Percentiles rank a stretch among this genome's conserved stretches.
phyloP scores from a whole-genome alignment of 2,797 vertebrate species.

The Cheirogaleus major region DNA sequence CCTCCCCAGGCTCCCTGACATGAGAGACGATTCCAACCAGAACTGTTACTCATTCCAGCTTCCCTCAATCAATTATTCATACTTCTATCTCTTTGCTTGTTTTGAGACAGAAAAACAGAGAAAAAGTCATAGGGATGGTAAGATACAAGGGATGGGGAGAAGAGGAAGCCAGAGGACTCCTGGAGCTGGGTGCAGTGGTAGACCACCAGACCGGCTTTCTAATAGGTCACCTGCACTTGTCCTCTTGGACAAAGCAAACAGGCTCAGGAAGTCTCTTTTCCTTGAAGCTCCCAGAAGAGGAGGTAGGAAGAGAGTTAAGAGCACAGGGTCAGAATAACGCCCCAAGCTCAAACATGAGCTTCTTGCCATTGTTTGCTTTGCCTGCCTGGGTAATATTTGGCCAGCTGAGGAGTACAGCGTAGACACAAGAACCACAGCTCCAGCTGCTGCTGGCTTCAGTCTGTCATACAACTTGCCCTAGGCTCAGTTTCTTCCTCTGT shows the following conservation, averaged over 20 bases:
- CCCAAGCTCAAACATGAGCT: neutral
- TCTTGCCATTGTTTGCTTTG: neutral
- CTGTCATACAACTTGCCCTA: neutral
- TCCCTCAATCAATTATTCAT: conserved; percentile 84
- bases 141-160: conserved; percentile 67
- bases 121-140: conserved; percentile 60
- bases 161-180: conserved; percentile 49
- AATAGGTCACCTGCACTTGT: conserved; percentile 19
- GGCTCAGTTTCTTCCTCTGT: neutral
- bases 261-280: neutral
- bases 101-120: conserved; percentile 41
- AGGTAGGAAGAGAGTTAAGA: neutral
- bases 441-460: neutral
- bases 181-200: conserved; percentile 17
- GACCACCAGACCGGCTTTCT: conserved; percentile 49
- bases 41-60: conserved; percentile 77
- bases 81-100: conserved; percentile 82
- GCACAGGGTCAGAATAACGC: neutral
- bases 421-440: neutral
- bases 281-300: conserved; percentile 8
- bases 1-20: conserved; percentile 76
- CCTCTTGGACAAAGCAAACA: conserved; percentile 64
- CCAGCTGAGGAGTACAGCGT: neutral
- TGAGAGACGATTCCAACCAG: conserved; percentile 76
- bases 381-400: neutral